Evolutionary conservation across 2,113 vertebrate species (phyloP).

Genomic region (Sarotherodon lohbergeri): DNA sequence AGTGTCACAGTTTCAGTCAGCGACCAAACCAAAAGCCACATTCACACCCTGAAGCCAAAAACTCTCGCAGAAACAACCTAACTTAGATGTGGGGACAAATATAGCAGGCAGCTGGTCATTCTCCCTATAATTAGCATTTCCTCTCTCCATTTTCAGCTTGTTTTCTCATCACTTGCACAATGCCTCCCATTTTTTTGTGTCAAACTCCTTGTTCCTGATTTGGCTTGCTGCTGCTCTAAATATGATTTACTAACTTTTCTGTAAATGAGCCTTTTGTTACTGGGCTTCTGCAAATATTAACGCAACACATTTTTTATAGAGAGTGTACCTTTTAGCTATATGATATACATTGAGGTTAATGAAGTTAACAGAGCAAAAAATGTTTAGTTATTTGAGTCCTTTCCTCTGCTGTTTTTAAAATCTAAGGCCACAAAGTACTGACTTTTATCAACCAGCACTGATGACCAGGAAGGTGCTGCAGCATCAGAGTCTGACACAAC

Average conservation of each 20-base stretch:
- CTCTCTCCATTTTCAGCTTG: constrained; percentile 27
- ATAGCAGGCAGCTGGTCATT: constrained; percentile 19
- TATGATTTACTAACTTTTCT: neutral
- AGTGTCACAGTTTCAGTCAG: constrained; percentile 20
- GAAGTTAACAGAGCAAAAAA: neutral
- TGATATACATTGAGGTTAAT: neutral
- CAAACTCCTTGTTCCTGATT: constrained; percentile 16
- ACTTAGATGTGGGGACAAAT: constrained; percentile 38
- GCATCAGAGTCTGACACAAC: constrained; percentile 8
- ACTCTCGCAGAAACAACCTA: neutral
- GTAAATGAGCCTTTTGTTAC: constrained; percentile 26
- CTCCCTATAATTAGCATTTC: constrained; percentile 47
- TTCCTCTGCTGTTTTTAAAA: neutral
- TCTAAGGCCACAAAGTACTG: neutral
- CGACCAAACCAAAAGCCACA: neutral
- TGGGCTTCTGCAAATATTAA: constrained; percentile 1
- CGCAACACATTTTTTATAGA: neutral
- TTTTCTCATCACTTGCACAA: constrained; percentile 35
- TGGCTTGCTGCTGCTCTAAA: constrained; percentile 13
- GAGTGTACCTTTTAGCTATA: neutral
- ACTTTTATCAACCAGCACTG: neutral
- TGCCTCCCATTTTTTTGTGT: constrained; percentile 30
- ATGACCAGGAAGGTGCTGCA: neutral
- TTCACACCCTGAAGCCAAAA: constrained; percentile 31
- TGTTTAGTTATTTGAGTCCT: neutral